Percentiles rank a stretch among this genome's conserved stretches.
Evolutionary conservation across 2,888 invertebrate species (phyloP).

Genomic region (Trichacis sp.): DNA sequence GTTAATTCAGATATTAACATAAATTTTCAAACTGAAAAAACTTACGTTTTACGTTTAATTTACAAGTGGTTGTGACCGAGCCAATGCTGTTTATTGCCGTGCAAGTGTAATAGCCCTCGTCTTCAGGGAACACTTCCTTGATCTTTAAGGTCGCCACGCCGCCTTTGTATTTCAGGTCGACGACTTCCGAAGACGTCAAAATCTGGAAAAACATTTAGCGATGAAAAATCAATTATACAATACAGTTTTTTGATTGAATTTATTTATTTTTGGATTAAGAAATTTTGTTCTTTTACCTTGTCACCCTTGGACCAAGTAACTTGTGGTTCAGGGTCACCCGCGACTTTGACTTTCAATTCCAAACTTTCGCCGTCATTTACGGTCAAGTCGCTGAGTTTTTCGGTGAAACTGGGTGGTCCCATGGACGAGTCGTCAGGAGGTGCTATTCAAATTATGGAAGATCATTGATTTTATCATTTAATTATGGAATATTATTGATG

Average conservation of each 20-base stretch:
- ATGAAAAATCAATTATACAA: no score
- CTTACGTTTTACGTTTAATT: slow-evolving; percentile 83
- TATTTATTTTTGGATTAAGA: no score
- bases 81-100: slow-evolving; percentile 94
- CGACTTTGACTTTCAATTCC: slow-evolving; percentile 84
- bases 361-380: slow-evolving; percentile 90
- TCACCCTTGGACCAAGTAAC: slow-evolving; percentile 91
- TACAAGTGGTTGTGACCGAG: slow-evolving; percentile 85
- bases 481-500: slow-evolving; percentile 5
- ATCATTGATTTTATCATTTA: slow-evolving; percentile 7
- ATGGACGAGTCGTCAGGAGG: slow-evolving; percentile 90
- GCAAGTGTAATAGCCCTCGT: slow-evolving; percentile 91
- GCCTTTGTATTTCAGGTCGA: slow-evolving; percentile 93
- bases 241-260: no score
- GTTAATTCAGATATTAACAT: neutral
- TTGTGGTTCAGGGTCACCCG: slow-evolving; percentile 93
- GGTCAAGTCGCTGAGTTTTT: slow-evolving; percentile 80
- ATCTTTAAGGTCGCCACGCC: slow-evolving; percentile 89
- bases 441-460: no score
- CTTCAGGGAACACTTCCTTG: slow-evolving; percentile 94
- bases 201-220: no score
- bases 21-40: neutral
- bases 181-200: slow-evolving; percentile 82
- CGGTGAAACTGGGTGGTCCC: slow-evolving; percentile 88
- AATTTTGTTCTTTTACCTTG: slow-evolving; percentile 74